phyloP scores from a whole-genome alignment of 2,797 vertebrate genomes.

The Gallirallus australis region DNA sequence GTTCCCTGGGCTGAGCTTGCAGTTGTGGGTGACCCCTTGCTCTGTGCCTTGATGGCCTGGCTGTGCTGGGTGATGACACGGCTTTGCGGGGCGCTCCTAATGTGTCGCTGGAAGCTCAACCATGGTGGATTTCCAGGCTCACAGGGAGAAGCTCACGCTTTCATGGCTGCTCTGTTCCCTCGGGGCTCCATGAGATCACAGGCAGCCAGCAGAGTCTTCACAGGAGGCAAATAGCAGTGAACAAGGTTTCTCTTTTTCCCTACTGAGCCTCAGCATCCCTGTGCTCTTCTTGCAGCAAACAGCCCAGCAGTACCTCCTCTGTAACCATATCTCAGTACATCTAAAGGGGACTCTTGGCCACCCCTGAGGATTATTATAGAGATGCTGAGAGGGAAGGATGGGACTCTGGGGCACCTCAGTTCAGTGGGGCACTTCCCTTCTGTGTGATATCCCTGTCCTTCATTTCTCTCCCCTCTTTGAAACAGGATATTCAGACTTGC shows the following conservation, averaged over 20 bases:
- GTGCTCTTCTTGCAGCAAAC: not conserved
- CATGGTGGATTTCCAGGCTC: not conserved
- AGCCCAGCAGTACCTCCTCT: not conserved
- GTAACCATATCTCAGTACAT: accelerated
- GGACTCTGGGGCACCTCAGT: not conserved
- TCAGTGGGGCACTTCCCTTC: not conserved
- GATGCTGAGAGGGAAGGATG: not conserved
- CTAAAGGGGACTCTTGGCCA: not conserved
- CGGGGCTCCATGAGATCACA: not conserved
- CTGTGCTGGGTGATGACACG: accelerated
- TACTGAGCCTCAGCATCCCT: not conserved
- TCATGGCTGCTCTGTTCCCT: not conserved
- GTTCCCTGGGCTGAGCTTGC: not conserved
- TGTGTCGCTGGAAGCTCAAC: accelerated
- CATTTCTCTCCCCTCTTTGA: not conserved
- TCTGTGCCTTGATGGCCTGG: accelerated
- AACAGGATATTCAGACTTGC: not conserved
- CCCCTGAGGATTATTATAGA: not conserved
- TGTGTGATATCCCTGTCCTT: not conserved
- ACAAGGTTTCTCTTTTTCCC: not conserved
- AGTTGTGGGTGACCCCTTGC: accelerated
- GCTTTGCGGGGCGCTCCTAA: accelerated
- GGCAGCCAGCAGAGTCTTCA: not conserved
- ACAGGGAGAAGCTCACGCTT: not conserved
- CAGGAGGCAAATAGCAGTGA: not conserved